A percentile compares a stretch with the other conserved stretches of the same genome.
phyloP scores from a whole-genome alignment of 2,797 vertebrate genomes.

The Acrocephalus scirpaceus region DNA sequence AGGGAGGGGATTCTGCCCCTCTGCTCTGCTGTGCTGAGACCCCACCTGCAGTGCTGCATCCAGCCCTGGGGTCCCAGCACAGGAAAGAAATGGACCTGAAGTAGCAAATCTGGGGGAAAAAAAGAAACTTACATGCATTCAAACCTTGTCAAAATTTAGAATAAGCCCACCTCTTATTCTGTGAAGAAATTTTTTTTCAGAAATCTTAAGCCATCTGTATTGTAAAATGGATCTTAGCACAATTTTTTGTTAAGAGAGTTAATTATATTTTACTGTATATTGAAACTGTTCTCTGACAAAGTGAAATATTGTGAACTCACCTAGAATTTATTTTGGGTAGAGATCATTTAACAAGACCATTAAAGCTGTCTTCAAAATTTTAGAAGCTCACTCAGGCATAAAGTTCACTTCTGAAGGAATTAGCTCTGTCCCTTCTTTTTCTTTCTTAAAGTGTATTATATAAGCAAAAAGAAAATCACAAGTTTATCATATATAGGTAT shows the following conservation, averaged over 20 bases:
- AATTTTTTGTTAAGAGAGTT: not conserved
- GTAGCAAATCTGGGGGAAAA: not conserved
- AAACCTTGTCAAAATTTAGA: not conserved
- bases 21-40: not conserved
- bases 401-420: not conserved
- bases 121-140: not conserved
- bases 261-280: not conserved
- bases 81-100: not conserved
- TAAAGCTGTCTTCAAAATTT: slow-evolving; percentile 46
- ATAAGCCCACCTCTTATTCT: not conserved
- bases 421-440: not conserved
- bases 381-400: not conserved
- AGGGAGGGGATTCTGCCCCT: not conserved
- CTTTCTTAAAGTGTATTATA: not conserved
- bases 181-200: not conserved
- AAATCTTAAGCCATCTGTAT: not conserved
- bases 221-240: not conserved
- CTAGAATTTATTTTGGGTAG: not conserved
- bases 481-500: not conserved
- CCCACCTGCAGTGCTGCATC: rapidly evolving
- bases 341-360: not conserved
- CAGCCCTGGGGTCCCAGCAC: not conserved
- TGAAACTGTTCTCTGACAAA: slow-evolving; percentile 3
- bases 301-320: slow-evolving; percentile 5
- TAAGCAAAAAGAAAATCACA: not conserved